Conservation (phyloP, 2,888 invertebrate genomes). For the Andricus curvator region DNA sequence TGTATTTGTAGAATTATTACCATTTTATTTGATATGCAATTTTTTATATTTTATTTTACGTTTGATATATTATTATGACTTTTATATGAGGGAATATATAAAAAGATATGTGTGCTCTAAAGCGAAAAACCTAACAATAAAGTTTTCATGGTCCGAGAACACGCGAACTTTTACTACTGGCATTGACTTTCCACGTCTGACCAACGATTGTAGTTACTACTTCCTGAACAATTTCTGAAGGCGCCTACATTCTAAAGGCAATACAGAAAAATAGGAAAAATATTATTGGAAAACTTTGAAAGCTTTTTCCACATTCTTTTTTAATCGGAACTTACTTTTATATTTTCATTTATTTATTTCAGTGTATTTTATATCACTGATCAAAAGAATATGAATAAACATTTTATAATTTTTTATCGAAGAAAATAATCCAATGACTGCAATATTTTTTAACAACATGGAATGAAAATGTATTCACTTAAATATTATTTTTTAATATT, state of each 20-base stretch:
- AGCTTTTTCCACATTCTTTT: not conserved
- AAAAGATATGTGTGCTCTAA: no score
- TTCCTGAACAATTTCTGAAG: conserved; percentile 6
- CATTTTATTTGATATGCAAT: no score
- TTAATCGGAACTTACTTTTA: not conserved
- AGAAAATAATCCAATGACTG: no score
- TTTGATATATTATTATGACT: no score
- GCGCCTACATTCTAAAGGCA: not conserved
- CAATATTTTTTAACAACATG: no score
- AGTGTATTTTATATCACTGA: not conserved
- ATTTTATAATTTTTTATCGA: not conserved
- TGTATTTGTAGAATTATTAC: no score
- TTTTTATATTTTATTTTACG: no score
- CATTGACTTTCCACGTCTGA: conserved; percentile 28
- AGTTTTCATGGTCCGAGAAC: not conserved
- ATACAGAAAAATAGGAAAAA: not conserved
- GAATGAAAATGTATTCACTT: no score
- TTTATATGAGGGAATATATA: not conserved
- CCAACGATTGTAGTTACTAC: conserved; percentile 2
- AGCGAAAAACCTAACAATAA: not conserved
- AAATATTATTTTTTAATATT: no score
- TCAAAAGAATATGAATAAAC: not conserved
- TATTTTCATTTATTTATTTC: no score
- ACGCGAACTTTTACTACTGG: conserved; percentile 17
- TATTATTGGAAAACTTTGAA: not conserved